phyloP scores from a whole-genome alignment of 2,113 vertebrate species.

The Procapra przewalskii region DNA sequence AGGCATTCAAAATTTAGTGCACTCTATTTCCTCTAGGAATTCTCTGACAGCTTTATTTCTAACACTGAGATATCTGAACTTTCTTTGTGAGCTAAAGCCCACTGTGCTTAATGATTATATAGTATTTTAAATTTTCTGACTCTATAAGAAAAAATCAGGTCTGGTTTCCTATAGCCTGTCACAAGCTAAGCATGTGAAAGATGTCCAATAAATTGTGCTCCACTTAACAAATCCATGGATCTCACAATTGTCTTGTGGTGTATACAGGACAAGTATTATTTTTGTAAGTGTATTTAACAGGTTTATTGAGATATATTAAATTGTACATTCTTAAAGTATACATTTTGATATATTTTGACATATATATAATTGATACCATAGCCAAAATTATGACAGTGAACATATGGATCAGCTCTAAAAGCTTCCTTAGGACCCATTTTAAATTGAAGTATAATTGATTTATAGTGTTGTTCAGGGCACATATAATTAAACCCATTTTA shows the following conservation, averaged over 20 bases:
- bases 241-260: background rate
- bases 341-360: background rate
- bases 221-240: background rate
- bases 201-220: background rate
- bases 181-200: background rate
- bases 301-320: background rate
- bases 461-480: background rate
- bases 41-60: background rate
- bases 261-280: background rate
- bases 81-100: background rate
- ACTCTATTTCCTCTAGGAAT: background rate
- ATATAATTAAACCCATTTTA: constrained; percentile 3
- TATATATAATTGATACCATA: background rate
- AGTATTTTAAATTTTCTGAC: background rate
- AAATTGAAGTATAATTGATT: background rate
- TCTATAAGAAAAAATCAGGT: background rate
- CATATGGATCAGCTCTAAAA: background rate
- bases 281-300: background rate
- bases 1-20: background rate
- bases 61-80: background rate
- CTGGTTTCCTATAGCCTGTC: background rate
- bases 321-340: background rate
- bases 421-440: background rate
- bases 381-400: background rate
- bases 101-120: background rate